Percentiles rank a stretch among this genome's conserved stretches.
Conservation (phyloP, 2,888 invertebrate genomes). For the Epirrhoe alternata region DNA sequence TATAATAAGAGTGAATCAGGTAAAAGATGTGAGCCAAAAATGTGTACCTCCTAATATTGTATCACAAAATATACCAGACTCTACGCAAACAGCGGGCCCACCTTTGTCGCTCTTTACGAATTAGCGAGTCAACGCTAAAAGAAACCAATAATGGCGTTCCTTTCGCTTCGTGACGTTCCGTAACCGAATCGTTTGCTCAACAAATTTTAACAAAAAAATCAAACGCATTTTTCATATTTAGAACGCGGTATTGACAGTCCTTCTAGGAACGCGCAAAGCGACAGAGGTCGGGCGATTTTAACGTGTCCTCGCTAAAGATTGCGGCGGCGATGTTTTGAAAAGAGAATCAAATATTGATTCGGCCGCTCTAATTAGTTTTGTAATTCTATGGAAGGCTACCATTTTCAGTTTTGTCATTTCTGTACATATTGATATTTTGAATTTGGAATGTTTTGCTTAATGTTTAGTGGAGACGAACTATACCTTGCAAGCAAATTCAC, state of each 20-base stretch:
- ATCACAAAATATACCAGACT: slow-evolving; percentile 13
- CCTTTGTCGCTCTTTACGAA: slow-evolving; percentile 58
- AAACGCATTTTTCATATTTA: slow-evolving; percentile 57
- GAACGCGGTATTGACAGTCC: slow-evolving; percentile 68
- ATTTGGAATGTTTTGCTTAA: slow-evolving; percentile 8
- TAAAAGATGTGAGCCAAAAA: too few relatives aligned
- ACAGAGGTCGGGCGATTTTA: slow-evolving; percentile 60
- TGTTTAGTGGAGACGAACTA: neutral
- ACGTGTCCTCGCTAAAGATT: slow-evolving; percentile 65
- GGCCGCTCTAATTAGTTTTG: slow-evolving; percentile 66
- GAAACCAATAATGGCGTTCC: slow-evolving; percentile 49
- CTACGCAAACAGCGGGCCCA: slow-evolving; percentile 49
- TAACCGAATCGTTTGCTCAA: slow-evolving; percentile 59
- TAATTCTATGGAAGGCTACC: slow-evolving; percentile 73
- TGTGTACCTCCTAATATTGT: neutral
- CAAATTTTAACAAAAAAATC: slow-evolving; percentile 52
- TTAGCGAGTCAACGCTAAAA: slow-evolving; percentile 63
- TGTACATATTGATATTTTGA: slow-evolving; percentile 31
- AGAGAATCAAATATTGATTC: slow-evolving; percentile 65
- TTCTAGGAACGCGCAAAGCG: slow-evolving; percentile 67
- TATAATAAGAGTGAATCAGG: too few relatives aligned
- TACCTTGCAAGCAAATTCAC: neutral
- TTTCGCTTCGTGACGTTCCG: slow-evolving; percentile 64
- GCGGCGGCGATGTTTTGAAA: slow-evolving; percentile 47
- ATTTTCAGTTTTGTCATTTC: slow-evolving; percentile 30